A percentile compares a stretch with the other conserved stretches of the same genome.
phyloP scores from a whole-genome alignment of 2,888 invertebrate species.

The Muschampia plurimacula region DNA sequence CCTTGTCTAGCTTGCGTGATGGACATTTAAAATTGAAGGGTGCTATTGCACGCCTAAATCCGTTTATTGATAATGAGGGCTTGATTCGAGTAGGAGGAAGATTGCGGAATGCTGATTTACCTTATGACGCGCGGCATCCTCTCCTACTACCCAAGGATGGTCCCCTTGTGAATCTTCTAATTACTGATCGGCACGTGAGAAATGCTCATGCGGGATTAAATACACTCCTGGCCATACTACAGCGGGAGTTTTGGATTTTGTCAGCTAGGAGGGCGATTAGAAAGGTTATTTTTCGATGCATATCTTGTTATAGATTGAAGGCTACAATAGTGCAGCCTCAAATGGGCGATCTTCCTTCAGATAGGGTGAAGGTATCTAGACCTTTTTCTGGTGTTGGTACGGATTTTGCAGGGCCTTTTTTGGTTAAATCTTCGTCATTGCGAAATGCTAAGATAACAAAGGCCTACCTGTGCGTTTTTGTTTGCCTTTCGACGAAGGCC shows the following conservation, averaged over 20 bases:
- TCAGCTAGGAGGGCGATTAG: conserved; percentile 17
- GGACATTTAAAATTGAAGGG: conserved; percentile 13
- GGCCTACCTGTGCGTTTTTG: conserved; percentile 24
- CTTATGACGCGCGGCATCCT: conserved; percentile 13
- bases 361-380: conserved; percentile 8
- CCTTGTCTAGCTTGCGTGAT: background rate
- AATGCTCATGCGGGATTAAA: conserved; percentile 17
- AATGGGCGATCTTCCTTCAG: conserved; percentile 20
- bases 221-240: conserved; percentile 18
- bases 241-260: conserved; percentile 23
- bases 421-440: conserved; percentile 3
- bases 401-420: conserved; percentile 17
- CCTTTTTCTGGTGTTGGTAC: conserved; percentile 21
- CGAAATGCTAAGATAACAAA: conserved; percentile 13
- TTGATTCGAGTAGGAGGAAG: conserved; percentile 22
- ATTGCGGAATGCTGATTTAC: conserved; percentile 22
- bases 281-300: conserved; percentile 4
- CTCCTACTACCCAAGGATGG: conserved; percentile 19
- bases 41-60: conserved; percentile 18
- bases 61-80: conserved; percentile 13
- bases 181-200: conserved; percentile 17
- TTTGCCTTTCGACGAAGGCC: conserved; percentile 18
- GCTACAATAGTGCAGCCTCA: conserved; percentile 9
- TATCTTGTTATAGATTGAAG: conserved; percentile 6
- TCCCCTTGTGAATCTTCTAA: background rate